Percentiles rank a stretch among this genome's conserved stretches.
Evolutionary conservation across 2,888 invertebrate genomes (phyloP).

Genomic region (Chamaedrilus cognettii): DNA sequence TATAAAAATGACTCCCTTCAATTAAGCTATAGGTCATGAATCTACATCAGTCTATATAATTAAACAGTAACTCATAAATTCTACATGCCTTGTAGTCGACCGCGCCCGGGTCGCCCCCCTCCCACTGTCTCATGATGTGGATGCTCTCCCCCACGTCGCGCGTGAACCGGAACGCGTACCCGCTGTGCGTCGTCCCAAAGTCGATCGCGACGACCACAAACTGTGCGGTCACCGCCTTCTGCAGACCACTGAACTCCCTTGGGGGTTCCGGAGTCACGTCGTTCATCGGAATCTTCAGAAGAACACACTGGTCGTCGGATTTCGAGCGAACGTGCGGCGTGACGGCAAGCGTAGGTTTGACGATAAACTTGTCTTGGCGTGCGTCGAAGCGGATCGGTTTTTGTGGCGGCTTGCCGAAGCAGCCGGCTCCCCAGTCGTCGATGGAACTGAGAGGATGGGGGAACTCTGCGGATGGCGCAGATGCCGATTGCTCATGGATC

Average conservation of each 20-base stretch:
- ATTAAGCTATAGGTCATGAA: too few species aligned
- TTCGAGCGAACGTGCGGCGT: not conserved
- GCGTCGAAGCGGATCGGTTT: slow-evolving; percentile 26
- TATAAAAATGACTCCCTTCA: too few species aligned
- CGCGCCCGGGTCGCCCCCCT: slow-evolving; percentile 62
- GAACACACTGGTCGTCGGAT: slow-evolving; percentile 54
- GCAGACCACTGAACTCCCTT: slow-evolving; percentile 6
- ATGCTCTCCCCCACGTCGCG: slow-evolving; percentile 63
- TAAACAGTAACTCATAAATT: too few species aligned
- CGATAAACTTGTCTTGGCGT: not conserved
- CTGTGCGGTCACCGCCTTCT: slow-evolving; percentile 42
- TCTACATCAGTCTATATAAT: too few species aligned
- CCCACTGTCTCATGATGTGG: slow-evolving; percentile 65
- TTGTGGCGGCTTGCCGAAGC: slow-evolving; percentile 65
- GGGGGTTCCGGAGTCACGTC: slow-evolving; percentile 1
- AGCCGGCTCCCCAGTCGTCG: slow-evolving; percentile 38
- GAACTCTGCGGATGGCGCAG: slow-evolving; percentile 4
- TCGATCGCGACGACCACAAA: slow-evolving; percentile 65
- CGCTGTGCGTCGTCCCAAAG: slow-evolving; percentile 66
- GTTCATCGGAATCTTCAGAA: not conserved
- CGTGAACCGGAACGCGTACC: slow-evolving; percentile 64
- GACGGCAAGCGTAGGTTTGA: not conserved
- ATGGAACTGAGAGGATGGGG: too few species aligned
- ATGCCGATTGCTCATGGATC: slow-evolving; percentile 8
- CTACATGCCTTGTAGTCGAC: slow-evolving; percentile 65